Percentiles rank a stretch among this genome's conserved stretches.
Conservation (phyloP, 2,113 vertebrate genomes). For the Pedionomus torquatus region DNA sequence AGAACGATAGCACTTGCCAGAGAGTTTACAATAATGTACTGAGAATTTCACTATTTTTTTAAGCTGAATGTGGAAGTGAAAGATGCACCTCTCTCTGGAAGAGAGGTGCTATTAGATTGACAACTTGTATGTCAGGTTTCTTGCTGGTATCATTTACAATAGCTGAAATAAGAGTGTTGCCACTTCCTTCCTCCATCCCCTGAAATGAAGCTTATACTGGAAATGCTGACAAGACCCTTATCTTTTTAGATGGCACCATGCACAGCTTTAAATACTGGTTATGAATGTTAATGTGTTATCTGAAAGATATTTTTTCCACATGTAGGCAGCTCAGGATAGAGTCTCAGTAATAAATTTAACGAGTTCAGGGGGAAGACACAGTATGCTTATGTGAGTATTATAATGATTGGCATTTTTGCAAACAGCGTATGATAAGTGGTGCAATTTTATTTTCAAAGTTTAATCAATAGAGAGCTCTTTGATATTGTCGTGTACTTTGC, state of each 20-base stretch:
- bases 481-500: slow-evolving; percentile 19
- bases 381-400: slow-evolving; percentile 44
- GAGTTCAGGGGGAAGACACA: not conserved
- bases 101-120: not conserved
- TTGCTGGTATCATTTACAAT: not conserved
- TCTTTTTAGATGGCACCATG: slow-evolving; percentile 28
- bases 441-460: slow-evolving; percentile 64
- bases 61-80: not conserved
- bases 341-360: slow-evolving; percentile 40
- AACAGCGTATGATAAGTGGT: slow-evolving; percentile 58
- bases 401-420: slow-evolving; percentile 59
- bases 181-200: not conserved
- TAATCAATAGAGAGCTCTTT: slow-evolving; percentile 62
- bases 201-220: not conserved
- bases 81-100: not conserved
- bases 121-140: not conserved
- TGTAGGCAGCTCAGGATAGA: slow-evolving; percentile 36
- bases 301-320: slow-evolving; percentile 44
- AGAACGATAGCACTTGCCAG: not conserved
- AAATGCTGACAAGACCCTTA: slow-evolving; percentile 30
- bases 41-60: not conserved
- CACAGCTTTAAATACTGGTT: slow-evolving; percentile 50
- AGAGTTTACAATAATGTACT: not conserved
- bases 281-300: slow-evolving; percentile 54
- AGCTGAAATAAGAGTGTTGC: not conserved